These are phyloP conservation scores for Neodiprion virginianus DNA, from an alignment of 1,140 invertebrate species.

Conservation along the genomic window DNA sequence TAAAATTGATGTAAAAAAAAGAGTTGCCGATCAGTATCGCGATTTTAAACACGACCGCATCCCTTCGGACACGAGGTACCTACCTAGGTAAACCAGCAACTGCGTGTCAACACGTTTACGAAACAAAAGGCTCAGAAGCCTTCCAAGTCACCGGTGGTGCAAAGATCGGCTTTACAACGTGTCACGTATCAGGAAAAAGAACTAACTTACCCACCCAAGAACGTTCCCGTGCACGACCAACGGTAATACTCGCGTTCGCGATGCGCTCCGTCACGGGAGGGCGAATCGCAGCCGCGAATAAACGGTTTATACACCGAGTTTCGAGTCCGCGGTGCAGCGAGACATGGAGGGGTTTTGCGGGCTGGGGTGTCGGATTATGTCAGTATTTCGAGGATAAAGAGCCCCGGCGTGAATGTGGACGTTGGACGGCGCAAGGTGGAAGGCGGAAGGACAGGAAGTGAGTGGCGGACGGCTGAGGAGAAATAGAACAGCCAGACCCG, in stretches of 20 bases:
- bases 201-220: neutral
- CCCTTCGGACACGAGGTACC: too few relatives aligned
- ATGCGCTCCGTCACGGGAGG: neutral
- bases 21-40: too few relatives aligned
- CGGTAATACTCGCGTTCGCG: neutral
- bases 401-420: neutral
- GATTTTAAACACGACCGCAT: too few relatives aligned
- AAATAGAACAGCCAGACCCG: constrained; percentile 1
- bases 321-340: too few relatives aligned
- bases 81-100: neutral
- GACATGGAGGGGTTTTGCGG: constrained; percentile 18
- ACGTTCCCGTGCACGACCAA: neutral
- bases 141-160: neutral
- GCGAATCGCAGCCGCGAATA: neutral
- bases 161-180: constrained; percentile 5
- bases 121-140: neutral
- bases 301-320: too few relatives aligned
- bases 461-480: constrained; percentile 33
- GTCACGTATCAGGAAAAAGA: constrained; percentile 3
- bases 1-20: too few relatives aligned
- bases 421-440: neutral
- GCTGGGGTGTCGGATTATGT: constrained; percentile 29
- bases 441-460: constrained; percentile 5
- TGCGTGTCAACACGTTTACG: neutral
- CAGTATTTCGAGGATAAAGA: constrained; percentile 1